Evolutionary conservation across 1,140 invertebrate genomes (phyloP), one percentile per base, ranked within the genome.

Genomic region (Paraescarpia echinospica): DNA sequence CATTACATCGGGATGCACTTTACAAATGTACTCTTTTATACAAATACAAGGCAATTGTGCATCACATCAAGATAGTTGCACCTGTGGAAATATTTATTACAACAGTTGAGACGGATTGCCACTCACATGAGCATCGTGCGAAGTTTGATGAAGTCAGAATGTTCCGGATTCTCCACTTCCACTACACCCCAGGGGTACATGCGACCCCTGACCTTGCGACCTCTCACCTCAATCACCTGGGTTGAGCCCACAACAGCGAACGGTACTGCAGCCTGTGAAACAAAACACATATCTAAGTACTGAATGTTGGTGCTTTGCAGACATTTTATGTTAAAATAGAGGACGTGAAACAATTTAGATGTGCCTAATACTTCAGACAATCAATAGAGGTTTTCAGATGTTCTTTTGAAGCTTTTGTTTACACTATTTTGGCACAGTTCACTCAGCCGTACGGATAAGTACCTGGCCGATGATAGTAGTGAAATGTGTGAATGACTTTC

Each of bases 111-210:
- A 41, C 41, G 4, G 33, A n/a, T 4, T 27, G 77, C 35, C 33
- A 94, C 95, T 94, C 94, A 96, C 94, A 99, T 98, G 59, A 99
- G 97, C 98, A 99, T 99, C 22, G 95, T 96, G 93, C 96, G 94
- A 9, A 96, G 94, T 94, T 96, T 96, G 92, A 96, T 95, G 94
- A 96, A 96, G 94, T 96, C 96, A 94, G 96, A 96, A 92, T 96
- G 96, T 34, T 96, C 95, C 34, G 95, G 95, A 94, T 96, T 96
- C 92, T 96, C 96, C 34, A 96, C 95, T 91, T 96, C 96, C 48
- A 96, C 96, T 1, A 96, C 95, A 34, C 96, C 96, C 96, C 96
- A 96, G 35, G 96, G 95, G 93, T 96, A 96, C 94, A 95, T 95
- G n/a, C 96, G 95, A 95, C 96, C 96, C 93, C 96, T 94, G 91